These are phyloP conservation scores for Fringilla coelebs DNA, from an alignment of 2,797 vertebrate genomes.

Conservation along the genomic window DNA sequence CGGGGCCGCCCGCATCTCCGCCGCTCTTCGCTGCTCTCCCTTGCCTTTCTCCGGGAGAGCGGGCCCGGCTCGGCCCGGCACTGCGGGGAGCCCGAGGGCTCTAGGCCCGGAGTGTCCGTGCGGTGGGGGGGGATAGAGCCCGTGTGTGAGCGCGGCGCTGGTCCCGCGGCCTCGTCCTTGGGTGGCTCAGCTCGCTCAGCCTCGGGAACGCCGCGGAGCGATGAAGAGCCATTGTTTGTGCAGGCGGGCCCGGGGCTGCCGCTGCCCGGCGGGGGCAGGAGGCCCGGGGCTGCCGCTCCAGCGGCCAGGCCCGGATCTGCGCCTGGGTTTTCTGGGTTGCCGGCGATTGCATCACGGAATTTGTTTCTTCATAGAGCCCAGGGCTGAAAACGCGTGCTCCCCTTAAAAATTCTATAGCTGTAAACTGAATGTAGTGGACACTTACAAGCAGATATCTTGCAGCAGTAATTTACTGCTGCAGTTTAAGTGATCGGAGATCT, in stretches of 20 bases:
- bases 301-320: rapidly evolving
- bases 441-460: rapidly evolving
- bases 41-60: not conserved
- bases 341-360: not conserved
- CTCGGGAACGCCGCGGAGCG: not conserved
- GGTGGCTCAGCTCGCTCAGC: not conserved
- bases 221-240: rapidly evolving
- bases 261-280: rapidly evolving
- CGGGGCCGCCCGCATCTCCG: rapidly evolving
- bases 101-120: rapidly evolving
- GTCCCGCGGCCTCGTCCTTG: not conserved
- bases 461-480: not conserved
- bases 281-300: rapidly evolving
- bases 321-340: not conserved
- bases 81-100: not conserved
- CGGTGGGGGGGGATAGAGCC: not conserved
- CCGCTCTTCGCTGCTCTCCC: too few species aligned
- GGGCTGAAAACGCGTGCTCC: rapidly evolving
- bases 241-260: rapidly evolving
- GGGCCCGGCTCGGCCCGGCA: not conserved
- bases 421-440: not conserved
- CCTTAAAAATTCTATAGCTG: not conserved
- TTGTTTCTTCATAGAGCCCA: not conserved
- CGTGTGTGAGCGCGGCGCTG: not conserved
- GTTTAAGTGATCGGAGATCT: not conserved